Evolutionary conservation across 2,797 vertebrate species (phyloP), one percentile per base, ranked within the genome.

Genomic region (Gallinago solitaria): DNA sequence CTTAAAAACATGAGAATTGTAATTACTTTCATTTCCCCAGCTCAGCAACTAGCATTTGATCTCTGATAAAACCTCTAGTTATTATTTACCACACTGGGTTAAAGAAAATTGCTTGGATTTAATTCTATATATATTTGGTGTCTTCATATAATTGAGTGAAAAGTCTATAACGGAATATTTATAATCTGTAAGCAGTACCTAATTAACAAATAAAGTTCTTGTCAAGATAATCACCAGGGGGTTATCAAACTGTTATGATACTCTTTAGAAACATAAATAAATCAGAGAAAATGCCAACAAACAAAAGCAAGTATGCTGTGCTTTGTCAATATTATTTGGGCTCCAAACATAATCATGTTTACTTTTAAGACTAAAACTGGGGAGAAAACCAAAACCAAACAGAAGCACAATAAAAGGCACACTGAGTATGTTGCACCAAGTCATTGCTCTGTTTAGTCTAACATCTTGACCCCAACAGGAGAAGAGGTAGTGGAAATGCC

Each of bases 161-260:
- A 87, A 92, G 15, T 93, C 74, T 94, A 1, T 56, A 80, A 83
- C 17, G 45, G 50, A 57, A 60, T 90, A 93, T 92, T 95, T 83
- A 87, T 86, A 64, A 77, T 85, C 64, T 86, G 33, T 87, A 82
- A 96, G 83, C 63, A 70, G 41, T 64, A 65, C 6, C 65, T 93
- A 93, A 91, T 97, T 94, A 94, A 89, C 81, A 63, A 35, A 48
- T 81, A 45, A 92, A 73, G 54, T 73, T 89, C 60, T 73, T 78
- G 73, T 71, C 59, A 89, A 78, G 82, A 51, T 68, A 82, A 90
- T 89, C 86, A 91, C 48, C 39, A 56, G 73, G 61, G 59, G 48
- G 21, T 88, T 93, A 87, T 82, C 79, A 96, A 96, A 48, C 27
- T 90, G 65, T 50, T 95, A 16, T 20, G 35, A 67, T 81, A 45